Percentiles rank a stretch among this genome's conserved stretches.
phyloP scores from a whole-genome alignment of 2,113 vertebrate genomes.

The Apodemus speciosus region DNA sequence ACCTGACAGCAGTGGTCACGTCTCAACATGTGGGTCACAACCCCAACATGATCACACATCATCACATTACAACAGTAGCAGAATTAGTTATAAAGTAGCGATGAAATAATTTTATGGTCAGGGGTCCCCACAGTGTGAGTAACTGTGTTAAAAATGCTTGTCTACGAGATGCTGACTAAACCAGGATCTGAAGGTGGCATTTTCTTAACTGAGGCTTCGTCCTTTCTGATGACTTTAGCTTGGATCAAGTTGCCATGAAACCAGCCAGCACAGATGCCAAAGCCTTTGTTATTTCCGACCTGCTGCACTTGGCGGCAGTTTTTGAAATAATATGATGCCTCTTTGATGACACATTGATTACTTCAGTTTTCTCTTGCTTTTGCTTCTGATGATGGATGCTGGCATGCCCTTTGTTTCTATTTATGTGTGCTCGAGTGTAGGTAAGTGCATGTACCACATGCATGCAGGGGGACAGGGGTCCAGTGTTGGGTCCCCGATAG shows the following conservation, averaged over 20 bases:
- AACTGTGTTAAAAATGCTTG: neutral
- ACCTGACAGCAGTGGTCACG: neutral
- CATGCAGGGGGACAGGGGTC: neutral
- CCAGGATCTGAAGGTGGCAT: neutral
- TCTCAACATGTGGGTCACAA: neutral
- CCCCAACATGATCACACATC: neutral
- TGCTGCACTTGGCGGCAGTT: neutral
- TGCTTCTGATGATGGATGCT: neutral
- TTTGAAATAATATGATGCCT: neutral
- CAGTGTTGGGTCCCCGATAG: neutral
- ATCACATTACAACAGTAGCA: neutral
- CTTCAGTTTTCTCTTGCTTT: neutral
- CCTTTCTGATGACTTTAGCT: neutral
- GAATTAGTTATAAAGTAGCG: neutral
- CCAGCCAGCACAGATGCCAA: neutral
- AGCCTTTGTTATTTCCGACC: neutral
- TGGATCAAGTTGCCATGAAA: neutral
- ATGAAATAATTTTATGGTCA: neutral
- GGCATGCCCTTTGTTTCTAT: neutral
- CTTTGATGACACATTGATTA: neutral
- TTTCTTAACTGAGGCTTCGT: neutral
- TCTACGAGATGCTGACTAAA: neutral
- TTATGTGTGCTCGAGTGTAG: neutral
- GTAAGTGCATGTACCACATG: neutral
- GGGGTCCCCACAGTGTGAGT: neutral